Evolutionary conservation across 2,797 vertebrate genomes (phyloP).

Genomic region (Enteromius fasciolatus): DNA sequence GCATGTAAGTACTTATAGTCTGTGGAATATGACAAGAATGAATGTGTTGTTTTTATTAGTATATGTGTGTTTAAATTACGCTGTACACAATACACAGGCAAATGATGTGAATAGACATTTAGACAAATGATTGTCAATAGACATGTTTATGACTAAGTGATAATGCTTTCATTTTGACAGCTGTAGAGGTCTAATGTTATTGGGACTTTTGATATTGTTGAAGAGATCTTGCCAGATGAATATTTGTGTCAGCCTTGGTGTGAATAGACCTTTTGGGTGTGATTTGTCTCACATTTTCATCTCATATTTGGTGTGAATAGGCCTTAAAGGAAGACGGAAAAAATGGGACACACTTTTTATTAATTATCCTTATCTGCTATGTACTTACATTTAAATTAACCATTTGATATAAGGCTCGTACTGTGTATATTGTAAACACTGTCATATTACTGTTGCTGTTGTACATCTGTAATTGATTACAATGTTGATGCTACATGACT

Average conservation of each 20-base stretch:
- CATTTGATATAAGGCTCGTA: no score
- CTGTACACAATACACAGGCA: not conserved
- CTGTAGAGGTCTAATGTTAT: not conserved
- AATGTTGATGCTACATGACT: no score
- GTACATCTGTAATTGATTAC: no score
- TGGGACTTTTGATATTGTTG: not conserved
- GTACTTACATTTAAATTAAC: no score
- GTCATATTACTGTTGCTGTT: no score
- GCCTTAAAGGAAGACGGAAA: not conserved
- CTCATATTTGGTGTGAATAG: not conserved
- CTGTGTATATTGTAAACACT: no score
- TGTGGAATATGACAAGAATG: not conserved
- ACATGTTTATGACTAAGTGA: not conserved
- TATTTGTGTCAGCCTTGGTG: constrained; percentile 12
- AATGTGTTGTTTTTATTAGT: not conserved
- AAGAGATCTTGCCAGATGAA: not conserved
- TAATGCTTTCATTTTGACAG: not conserved
- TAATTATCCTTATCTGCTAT: no score
- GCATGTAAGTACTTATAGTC: not conserved
- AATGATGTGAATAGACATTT: not conserved
- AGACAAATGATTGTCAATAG: not conserved
- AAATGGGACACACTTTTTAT: no score
- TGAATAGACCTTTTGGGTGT: not conserved
- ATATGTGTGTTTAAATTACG: not conserved
- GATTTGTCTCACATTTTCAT: constrained; percentile 1